These are phyloP conservation scores for Vimba vimba DNA, from an alignment of 2,113 vertebrate genomes.

Conservation along the genomic window DNA sequence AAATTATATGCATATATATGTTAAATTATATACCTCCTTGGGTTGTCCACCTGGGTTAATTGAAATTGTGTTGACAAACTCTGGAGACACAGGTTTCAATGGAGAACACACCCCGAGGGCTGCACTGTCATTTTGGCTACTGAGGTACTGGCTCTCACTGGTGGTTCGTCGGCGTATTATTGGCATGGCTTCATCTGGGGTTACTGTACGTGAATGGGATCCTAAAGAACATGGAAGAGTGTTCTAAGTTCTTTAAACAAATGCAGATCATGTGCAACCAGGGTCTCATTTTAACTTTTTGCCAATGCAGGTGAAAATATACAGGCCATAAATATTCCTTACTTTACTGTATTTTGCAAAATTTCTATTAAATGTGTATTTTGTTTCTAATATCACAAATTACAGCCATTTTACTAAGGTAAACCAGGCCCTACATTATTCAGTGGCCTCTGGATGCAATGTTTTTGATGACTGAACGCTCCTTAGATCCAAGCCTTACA, in stretches of 20 bases:
- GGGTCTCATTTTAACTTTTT: neutral
- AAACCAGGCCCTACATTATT: neutral
- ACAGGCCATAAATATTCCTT: too few species aligned
- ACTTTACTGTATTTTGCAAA: too few species aligned
- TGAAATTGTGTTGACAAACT: constrained; percentile 85
- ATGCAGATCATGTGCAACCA: neutral
- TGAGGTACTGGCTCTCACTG: constrained; percentile 92
- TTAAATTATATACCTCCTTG: constrained; percentile 81
- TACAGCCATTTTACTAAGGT: neutral
- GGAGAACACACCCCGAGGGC: constrained; percentile 73
- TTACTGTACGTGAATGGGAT: constrained; percentile 83
- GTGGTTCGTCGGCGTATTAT: constrained; percentile 79
- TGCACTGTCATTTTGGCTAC: constrained; percentile 69
- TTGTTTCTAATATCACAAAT: neutral
- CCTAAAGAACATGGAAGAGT: constrained; percentile 69
- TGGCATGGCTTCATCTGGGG: constrained; percentile 76
- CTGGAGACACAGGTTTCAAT: constrained; percentile 79
- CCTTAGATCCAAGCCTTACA: neutral
- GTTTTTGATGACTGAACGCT: neutral
- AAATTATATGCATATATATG: constrained; percentile 70
- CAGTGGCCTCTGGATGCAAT: neutral
- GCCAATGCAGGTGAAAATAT: neutral
- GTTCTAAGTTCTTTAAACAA: neutral
- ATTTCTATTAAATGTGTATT: too few species aligned
- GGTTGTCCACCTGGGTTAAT: constrained; percentile 90